Conservation (phyloP, 2,113 vertebrate species). For the Seriola rivoliana region DNA sequence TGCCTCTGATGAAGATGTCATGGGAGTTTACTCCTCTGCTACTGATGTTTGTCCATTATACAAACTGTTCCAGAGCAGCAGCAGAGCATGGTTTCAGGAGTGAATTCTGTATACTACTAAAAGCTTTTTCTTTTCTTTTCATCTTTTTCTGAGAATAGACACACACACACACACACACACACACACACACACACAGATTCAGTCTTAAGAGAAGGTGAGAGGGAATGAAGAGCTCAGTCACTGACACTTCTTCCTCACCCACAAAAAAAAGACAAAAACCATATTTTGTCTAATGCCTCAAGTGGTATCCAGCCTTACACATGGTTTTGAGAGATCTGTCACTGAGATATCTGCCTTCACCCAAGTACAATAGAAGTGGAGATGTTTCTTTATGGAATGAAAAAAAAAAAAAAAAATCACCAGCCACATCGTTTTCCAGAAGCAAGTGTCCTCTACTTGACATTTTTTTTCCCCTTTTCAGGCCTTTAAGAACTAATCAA, state of each 20-base stretch:
- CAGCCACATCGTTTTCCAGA: too few species aligned
- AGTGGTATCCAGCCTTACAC: too few species aligned
- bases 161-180: neutral
- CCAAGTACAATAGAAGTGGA: too few species aligned
- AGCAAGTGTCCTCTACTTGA: too few species aligned
- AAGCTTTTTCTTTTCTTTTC: neutral
- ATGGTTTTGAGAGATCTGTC: too few species aligned
- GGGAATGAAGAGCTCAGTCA: neutral
- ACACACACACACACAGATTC: slow-evolving; percentile 10
- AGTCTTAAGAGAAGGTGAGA: neutral
- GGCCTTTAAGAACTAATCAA: too few species aligned
- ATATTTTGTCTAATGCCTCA: too few species aligned
- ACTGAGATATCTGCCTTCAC: too few species aligned
- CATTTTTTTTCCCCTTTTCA: too few species aligned
- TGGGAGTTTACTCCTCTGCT: slow-evolving; percentile 19
- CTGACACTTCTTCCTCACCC: neutral
- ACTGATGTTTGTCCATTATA: slow-evolving; percentile 7
- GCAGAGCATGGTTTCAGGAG: slow-evolving; percentile 6
- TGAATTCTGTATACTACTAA: neutral
- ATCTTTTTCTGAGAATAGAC: neutral
- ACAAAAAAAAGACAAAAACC: too few species aligned
- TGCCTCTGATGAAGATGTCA: slow-evolving; percentile 23
- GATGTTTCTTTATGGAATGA: too few species aligned
- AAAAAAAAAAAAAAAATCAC: too few species aligned
- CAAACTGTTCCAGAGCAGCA: slow-evolving; percentile 28